A percentile compares a stretch with the other conserved stretches of the same genome.
Conservation (phyloP, 2,113 vertebrate species). For the Lamprologus ornatipinnis region DNA sequence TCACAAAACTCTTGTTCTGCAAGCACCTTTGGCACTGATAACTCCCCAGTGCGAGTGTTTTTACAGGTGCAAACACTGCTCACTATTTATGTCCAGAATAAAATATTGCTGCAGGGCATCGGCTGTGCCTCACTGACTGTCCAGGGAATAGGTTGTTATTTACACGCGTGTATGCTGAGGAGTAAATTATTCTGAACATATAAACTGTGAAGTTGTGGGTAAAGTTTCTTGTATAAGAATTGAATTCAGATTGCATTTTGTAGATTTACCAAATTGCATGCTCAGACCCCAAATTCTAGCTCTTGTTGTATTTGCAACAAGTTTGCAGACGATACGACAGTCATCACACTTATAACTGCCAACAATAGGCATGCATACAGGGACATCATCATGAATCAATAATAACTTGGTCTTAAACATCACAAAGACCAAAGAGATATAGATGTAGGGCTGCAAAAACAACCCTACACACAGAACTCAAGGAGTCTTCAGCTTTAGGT, state of each 20-base stretch:
- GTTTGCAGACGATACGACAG: neutral
- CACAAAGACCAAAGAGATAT: neutral
- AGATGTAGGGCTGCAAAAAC: neutral
- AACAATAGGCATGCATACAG: neutral
- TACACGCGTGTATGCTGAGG: neutral
- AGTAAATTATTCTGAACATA: neutral
- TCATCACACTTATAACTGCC: neutral
- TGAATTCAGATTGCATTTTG: neutral
- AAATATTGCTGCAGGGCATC: neutral
- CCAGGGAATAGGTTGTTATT: neutral
- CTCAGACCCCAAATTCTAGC: neutral
- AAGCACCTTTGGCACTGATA: neutral
- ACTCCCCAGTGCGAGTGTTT: neutral
- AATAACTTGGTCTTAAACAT: neutral
- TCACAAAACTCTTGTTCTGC: neutral
- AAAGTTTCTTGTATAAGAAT: neutral
- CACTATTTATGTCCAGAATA: neutral
- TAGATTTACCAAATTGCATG: neutral
- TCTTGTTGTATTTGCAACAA: neutral
- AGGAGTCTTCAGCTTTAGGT: neutral
- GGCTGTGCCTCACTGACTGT: neutral
- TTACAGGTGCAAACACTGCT: neutral
- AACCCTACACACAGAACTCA: fast-evolving
- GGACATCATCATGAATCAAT: neutral
- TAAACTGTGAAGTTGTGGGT: neutral